Percentiles rank a stretch among this genome's conserved stretches.
phyloP scores from a whole-genome alignment of 1,140 invertebrate species.

The Sarcophaga peregrina region DNA sequence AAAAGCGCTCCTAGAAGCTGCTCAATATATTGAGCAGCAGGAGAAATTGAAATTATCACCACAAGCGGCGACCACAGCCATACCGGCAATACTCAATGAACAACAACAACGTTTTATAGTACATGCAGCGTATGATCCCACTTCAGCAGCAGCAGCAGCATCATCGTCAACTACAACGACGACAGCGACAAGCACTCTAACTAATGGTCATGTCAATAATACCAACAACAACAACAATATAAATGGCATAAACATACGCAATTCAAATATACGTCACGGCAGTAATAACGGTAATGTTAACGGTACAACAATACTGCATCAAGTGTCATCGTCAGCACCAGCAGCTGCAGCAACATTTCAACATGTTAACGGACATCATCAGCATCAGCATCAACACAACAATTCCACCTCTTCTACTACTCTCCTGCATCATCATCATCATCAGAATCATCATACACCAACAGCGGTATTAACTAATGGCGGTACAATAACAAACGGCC shows the following conservation, averaged over 20 bases:
- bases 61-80: slow-evolving; percentile 20
- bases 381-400: slow-evolving; percentile 12
- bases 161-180: background rate
- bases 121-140: slow-evolving; percentile 1
- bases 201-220: background rate
- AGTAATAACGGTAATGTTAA: background rate
- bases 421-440: background rate
- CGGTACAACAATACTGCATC: background rate
- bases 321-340: slow-evolving; percentile 42
- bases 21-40: slow-evolving; percentile 44
- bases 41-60: slow-evolving; percentile 42
- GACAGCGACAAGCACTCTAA: background rate
- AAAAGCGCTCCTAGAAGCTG: slow-evolving; percentile 41
- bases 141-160: background rate
- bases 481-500: slow-evolving; percentile 32
- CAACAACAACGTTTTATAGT: slow-evolving; percentile 28
- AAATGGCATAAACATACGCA: slow-evolving; percentile 24
- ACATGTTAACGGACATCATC: slow-evolving; percentile 14
- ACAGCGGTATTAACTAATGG: slow-evolving; percentile 40
- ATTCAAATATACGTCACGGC: slow-evolving; percentile 27
- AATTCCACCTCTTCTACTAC: background rate
- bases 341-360: slow-evolving; percentile 39
- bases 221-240: background rate
- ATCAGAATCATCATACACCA: background rate
- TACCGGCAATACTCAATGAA: slow-evolving; percentile 29